These are phyloP conservation scores for Hesperia comma DNA, from an alignment of 2,888 invertebrate species.

Conservation along the genomic window DNA sequence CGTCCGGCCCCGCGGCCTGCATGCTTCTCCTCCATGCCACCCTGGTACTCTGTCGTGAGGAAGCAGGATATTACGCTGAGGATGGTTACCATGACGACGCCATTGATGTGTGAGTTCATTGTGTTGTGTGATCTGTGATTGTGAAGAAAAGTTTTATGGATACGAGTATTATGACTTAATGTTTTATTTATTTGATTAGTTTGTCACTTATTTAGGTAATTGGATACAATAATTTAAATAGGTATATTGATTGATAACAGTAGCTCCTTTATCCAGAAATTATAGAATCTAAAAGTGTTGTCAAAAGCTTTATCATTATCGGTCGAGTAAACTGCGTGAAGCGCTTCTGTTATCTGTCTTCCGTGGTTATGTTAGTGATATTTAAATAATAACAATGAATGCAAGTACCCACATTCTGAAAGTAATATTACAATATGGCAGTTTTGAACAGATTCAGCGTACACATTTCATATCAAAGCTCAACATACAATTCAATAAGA, in stretches of 20 bases:
- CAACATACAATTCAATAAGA: too few species aligned
- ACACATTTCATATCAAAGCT: too few species aligned
- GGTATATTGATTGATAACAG: too few species aligned
- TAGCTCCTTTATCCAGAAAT: background rate
- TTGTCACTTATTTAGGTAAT: too few species aligned
- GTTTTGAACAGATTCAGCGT: background rate
- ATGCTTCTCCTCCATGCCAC: conserved; percentile 61
- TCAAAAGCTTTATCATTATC: conserved; percentile 2
- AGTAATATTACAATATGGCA: background rate
- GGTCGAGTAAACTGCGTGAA: background rate
- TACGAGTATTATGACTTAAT: too few species aligned
- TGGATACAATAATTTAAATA: too few species aligned
- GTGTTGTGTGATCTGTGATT: conserved; percentile 49
- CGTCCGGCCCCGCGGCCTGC: conserved; percentile 65
- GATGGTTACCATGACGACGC: conserved; percentile 71
- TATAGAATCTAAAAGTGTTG: background rate
- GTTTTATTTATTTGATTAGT: background rate
- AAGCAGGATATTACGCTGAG: conserved; percentile 70
- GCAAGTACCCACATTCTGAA: background rate
- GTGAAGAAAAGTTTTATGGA: conserved; percentile 34
- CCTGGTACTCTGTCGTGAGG: conserved; percentile 69
- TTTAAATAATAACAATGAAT: background rate
- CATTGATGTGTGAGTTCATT: conserved; percentile 69
- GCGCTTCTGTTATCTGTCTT: background rate
- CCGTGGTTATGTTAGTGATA: too few species aligned